These are phyloP conservation scores for Chironomus riparius DNA, from an alignment of 2,888 invertebrate genomes.

Conservation along the genomic window DNA sequence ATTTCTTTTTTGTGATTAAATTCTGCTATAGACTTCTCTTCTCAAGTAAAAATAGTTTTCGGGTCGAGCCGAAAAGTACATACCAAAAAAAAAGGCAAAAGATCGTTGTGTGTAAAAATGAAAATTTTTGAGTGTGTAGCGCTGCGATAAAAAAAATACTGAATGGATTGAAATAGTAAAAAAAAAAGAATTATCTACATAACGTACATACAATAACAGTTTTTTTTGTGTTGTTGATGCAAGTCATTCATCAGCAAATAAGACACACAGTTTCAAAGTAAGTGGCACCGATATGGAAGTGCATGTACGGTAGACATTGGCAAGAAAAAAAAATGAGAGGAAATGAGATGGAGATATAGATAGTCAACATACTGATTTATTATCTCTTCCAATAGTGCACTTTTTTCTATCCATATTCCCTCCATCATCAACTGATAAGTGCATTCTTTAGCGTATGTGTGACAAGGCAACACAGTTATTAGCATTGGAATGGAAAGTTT, in stretches of 20 bases:
- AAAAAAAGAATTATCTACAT: neutral
- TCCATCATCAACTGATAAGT: neutral
- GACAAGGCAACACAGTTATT: neutral
- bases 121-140: neutral
- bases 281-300: neutral
- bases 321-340: neutral
- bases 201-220: neutral
- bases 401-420: neutral
- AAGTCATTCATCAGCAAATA: neutral
- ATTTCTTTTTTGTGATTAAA: neutral
- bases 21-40: neutral
- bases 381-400: neutral
- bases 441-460: constrained; percentile 4
- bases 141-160: neutral
- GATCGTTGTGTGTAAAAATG: neutral
- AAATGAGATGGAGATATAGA: neutral
- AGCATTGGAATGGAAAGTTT: neutral
- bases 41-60: constrained; percentile 24
- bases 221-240: too few species aligned
- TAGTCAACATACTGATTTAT: neutral
- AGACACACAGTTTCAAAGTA: neutral
- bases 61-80: neutral
- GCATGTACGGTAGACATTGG: neutral
- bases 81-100: neutral
- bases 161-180: neutral